Base-by-base conservation (phyloP, 2,797 vertebrate genomes). In the Moxostoma hubbsi region DNA sequence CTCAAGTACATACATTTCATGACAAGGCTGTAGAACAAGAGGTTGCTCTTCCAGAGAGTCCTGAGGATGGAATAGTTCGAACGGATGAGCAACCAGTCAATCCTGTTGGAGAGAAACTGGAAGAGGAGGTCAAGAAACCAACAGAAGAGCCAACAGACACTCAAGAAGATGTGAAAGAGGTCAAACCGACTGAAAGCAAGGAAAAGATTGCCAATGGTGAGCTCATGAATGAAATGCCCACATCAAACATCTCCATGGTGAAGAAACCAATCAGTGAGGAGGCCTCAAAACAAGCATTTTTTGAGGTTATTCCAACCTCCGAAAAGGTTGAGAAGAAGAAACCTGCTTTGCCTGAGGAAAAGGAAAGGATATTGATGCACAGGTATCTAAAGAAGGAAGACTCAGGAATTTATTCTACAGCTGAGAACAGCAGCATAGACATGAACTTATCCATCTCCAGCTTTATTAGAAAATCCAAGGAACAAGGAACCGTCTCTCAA, bases 391-490 rank as follows among this genome's bases (percentile, higher is more conserved):
- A 95, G 82, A 96, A 91, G 78, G 94, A 91, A 75, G 95, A 97
- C 86, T 96, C 96, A 0, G 94, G 96, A 69, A 95, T 92, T 0
- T 93, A 94, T 68, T 96, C 96, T 5, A 88, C 94, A 0, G 91
- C 95, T 71, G 96, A 97, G 79, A 97, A 91, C 83, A 95, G 91
- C 90, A 97, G 95, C 79, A 89, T 95, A 15, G 97, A 99, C 89
- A 93, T 98, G 80, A 98, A 98, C 80, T 92, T 99, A 83, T 98
- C 97, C 0, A 98, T 99, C 87, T 98, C 97, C 11, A 98, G 95
- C 89, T 98, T 98, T 82, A 89, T 99, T 73, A 96, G 94, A 87
- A 98, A 97, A 90, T 94, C 95, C 76, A 98, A 98, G 89, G 97
- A 97, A 80, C 93, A 92, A 0, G 96, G 95, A 86, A 95, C 96